Evolutionary conservation across 2,797 vertebrate genomes (phyloP), one percentile per base, ranked within the genome.

Genomic region (Clarias laeviceps): DNA sequence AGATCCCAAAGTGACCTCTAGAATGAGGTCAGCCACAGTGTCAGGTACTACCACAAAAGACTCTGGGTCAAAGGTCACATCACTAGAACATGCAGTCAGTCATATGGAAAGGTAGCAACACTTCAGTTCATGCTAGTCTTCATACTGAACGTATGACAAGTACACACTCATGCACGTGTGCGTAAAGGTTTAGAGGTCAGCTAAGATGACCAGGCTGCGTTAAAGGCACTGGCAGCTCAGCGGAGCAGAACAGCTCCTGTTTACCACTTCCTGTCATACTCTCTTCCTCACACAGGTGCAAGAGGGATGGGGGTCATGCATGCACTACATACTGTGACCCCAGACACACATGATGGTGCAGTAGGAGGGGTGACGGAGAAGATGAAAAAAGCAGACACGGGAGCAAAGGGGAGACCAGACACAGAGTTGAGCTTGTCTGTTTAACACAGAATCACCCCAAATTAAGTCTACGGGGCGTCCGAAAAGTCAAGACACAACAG

Each of bases 201-300:
- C 61, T 76, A 80, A 18, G 65, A 79, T 78, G 87, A 68, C 40
- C 74, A 5, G 50, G 24, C 56, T 61, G 59, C 24, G 70, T 68
- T 62, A 85, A 84, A 84, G 86, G 80, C 76, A 85, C 64, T 74
- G 82, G 77, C 73, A 86, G 79, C 78, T 86, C 88, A 91, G 90
- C 89, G 87, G 88, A 91, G 70, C 83, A 82, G 87, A 92, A 91
- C 88, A 80, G 86, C 86, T 89, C 87, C 80, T 86, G 87, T 79
- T 87, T 62, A 78, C n/a, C 18, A 65, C 72, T 56, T 83, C 34
- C 62, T 82, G 22, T 56, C 68, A 82, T 37, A 62, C 57, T 24
- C 56, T 62, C 14, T n/a, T n/a, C 12, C 22, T 78, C 76, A 61
- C 1, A 37, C 57, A 61, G 76, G 57, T 78, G 32, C 32, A 61